phyloP scores from a whole-genome alignment of 2,888 invertebrate species.

The Sphecodes monilicornis region DNA sequence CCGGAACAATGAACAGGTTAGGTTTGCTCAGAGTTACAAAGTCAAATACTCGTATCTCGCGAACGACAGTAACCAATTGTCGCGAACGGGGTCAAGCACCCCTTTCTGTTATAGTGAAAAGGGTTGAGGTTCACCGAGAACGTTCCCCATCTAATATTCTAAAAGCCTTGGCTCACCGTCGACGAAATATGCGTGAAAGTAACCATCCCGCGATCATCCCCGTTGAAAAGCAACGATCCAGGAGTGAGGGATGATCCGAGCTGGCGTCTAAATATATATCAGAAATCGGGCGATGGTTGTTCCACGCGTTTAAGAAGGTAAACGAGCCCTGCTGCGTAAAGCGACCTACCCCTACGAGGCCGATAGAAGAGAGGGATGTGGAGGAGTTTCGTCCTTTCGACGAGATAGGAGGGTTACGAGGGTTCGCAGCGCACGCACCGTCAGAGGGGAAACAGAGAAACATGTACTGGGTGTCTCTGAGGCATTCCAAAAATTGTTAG shows the following conservation, averaged over 20 bases:
- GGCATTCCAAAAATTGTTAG: not conserved
- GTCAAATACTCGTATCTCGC: not conserved
- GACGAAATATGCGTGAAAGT: slow-evolving; percentile 10
- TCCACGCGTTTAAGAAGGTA: slow-evolving; percentile 62
- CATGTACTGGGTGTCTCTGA: not conserved
- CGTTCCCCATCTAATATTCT: not conserved
- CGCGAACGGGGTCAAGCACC: not conserved
- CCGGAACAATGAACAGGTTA: not conserved
- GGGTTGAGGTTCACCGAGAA: not conserved
- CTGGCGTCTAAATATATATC: slow-evolving; percentile 9
- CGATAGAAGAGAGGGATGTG: slow-evolving; percentile 29
- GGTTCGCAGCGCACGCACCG: slow-evolving; percentile 23
- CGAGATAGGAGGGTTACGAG: slow-evolving; percentile 26
- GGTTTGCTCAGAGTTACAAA: not conserved
- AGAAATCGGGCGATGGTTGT: slow-evolving; percentile 36
- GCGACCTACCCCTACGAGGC: slow-evolving; percentile 57
- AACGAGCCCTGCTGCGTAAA: slow-evolving; percentile 58
- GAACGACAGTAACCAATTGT: slow-evolving; percentile 2
- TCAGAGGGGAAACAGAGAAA: slow-evolving; percentile 26
- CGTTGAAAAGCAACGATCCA: not conserved
- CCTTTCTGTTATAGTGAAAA: not conserved
- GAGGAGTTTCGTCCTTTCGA: slow-evolving; percentile 48
- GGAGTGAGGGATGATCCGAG: not conserved
- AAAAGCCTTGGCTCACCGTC: not conserved
- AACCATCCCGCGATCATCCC: not conserved